phyloP scores from a whole-genome alignment of 2,797 vertebrate species.

The Psittacula derbiana region DNA sequence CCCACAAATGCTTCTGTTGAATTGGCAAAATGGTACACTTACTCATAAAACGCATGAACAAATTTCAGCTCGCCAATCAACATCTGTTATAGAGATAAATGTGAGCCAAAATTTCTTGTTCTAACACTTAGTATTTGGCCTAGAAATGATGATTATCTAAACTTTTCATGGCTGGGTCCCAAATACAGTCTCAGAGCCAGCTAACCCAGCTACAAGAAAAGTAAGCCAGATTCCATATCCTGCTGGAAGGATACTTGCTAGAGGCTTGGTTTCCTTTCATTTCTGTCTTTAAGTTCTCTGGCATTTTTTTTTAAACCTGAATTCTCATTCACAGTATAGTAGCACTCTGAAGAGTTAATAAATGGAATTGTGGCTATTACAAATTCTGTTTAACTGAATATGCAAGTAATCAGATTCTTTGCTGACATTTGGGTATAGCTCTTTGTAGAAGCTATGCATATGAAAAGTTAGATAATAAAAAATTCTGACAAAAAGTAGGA shows the following conservation, averaged over 20 bases:
- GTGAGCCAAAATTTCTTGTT: conserved; percentile 30
- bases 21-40: conserved; percentile 20
- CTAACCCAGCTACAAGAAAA: not conserved
- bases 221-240: not conserved
- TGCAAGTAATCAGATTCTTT: not conserved
- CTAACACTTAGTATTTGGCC: conserved; percentile 17
- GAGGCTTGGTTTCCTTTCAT: not conserved
- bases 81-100: conserved; percentile 25
- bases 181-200: not conserved
- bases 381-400: not conserved
- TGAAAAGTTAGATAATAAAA: conserved; percentile 1
- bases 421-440: not conserved
- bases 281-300: not conserved
- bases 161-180: conserved; percentile 5
- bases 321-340: not conserved
- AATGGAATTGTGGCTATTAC: not conserved
- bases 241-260: not conserved
- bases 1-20: conserved; percentile 51
- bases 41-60: conserved; percentile 36
- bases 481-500: not conserved
- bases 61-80: conserved; percentile 53
- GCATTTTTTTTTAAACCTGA: not conserved
- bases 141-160: conserved; percentile 45
- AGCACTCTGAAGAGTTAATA: not conserved
- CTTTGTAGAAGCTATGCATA: not conserved